A percentile compares a stretch with the other conserved stretches of the same genome.
Evolutionary conservation across 2,113 vertebrate genomes (phyloP).

Genomic region (Lycocorax pyrrhopterus): DNA sequence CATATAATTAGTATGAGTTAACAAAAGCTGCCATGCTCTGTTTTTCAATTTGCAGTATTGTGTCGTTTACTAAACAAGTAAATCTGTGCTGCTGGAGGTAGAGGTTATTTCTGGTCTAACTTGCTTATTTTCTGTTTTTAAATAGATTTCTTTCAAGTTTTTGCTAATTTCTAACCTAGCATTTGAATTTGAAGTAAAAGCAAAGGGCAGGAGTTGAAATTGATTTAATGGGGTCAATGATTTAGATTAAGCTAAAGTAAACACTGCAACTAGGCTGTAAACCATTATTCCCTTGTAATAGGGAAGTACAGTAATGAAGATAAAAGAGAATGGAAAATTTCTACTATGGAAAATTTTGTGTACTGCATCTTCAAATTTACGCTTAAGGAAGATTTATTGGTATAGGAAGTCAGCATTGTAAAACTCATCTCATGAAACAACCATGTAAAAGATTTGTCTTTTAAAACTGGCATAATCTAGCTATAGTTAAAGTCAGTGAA

Average conservation of each 20-base stretch:
- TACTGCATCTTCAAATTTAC: not conserved
- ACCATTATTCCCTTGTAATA: not conserved
- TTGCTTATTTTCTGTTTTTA: not conserved
- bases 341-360: not conserved
- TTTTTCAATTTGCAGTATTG: slow-evolving; percentile 15
- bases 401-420: not conserved
- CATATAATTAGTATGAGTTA: slow-evolving; percentile 35
- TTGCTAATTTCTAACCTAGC: not conserved
- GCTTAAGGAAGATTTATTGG: not conserved
- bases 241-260: slow-evolving; percentile 36
- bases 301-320: slow-evolving; percentile 7
- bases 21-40: slow-evolving; percentile 23
- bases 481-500: not conserved
- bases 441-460: not conserved
- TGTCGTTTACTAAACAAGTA: slow-evolving; percentile 18
- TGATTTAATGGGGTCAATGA: slow-evolving; percentile 31
- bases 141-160: slow-evolving; percentile 17
- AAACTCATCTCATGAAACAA: not conserved
- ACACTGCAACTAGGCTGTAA: slow-evolving; percentile 17
- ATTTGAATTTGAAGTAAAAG: slow-evolving; percentile 22
- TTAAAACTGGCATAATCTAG: not conserved
- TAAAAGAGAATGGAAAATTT: slow-evolving; percentile 45
- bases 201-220: slow-evolving; percentile 29
- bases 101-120: not conserved
- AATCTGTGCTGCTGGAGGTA: not conserved